Evolutionary conservation across 2,888 invertebrate species (phyloP).

Genomic region (Agonopterix alstromeriana): DNA sequence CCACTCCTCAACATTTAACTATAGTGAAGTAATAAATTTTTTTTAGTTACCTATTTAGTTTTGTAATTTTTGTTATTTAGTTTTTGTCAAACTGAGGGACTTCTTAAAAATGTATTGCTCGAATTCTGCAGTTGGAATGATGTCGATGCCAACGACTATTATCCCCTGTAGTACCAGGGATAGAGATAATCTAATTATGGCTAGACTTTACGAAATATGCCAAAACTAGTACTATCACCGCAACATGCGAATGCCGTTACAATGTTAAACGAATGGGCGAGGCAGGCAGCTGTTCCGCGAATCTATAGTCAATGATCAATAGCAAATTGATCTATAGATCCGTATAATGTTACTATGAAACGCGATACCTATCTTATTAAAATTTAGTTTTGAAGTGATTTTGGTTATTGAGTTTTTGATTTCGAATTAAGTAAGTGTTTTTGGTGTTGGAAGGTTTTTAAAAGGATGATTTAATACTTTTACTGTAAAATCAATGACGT

Average conservation of each 20-base stretch:
- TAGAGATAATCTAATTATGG: too few relatives aligned
- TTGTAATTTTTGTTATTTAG: too few relatives aligned
- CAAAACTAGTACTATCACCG: slow-evolving; percentile 17
- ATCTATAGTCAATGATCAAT: slow-evolving; percentile 24
- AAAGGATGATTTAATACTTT: too few relatives aligned
- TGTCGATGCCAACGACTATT: too few relatives aligned
- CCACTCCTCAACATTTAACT: too few relatives aligned
- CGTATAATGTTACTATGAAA: slow-evolving; percentile 14
- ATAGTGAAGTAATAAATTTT: too few relatives aligned
- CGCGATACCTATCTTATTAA: slow-evolving; percentile 9
- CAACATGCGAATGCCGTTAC: slow-evolving; percentile 23
- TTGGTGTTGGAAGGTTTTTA: neutral
- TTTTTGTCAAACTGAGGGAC: too few relatives aligned
- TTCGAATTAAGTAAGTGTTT: neutral
- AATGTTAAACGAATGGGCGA: neutral
- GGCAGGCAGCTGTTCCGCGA: slow-evolving; percentile 24
- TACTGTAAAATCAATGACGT: too few relatives aligned
- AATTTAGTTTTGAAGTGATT: neutral
- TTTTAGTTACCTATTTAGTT: too few relatives aligned
- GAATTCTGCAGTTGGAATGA: too few relatives aligned
- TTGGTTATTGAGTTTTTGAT: neutral
- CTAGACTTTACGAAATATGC: slow-evolving; percentile 16
- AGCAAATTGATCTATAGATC: slow-evolving; percentile 12
- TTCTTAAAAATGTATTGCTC: too few relatives aligned
- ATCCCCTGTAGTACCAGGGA: too few relatives aligned